Percentiles rank a stretch among this genome's conserved stretches.
Conservation (phyloP, 2,113 vertebrate species). For the Caloenas nicobarica region DNA sequence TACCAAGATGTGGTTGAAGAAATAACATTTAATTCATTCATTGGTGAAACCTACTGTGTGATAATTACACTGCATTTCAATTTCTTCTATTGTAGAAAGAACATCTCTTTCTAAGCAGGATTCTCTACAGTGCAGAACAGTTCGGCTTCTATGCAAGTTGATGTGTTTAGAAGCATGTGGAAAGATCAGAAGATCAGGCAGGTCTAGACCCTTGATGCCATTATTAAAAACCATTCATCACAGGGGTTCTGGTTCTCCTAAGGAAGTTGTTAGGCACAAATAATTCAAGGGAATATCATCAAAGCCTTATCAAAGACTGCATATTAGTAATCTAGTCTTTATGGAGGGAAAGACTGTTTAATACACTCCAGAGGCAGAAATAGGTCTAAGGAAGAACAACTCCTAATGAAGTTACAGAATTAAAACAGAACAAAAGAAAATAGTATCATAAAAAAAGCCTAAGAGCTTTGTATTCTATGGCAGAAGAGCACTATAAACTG, state of each 20-base stretch:
- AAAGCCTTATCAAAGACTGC: neutral
- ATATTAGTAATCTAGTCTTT: neutral
- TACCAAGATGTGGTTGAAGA: neutral
- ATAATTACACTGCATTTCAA: neutral
- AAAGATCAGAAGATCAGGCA: neutral
- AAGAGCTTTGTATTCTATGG: neutral
- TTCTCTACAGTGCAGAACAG: neutral
- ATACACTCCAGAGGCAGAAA: neutral
- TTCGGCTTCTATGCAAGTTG: neutral
- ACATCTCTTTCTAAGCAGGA: neutral
- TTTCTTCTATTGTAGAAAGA: neutral
- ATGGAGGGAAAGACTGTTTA: neutral
- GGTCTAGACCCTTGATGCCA: neutral
- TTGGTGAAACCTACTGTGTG: neutral
- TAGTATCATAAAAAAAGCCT: neutral
- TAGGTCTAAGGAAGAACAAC: neutral
- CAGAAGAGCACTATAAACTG: neutral
- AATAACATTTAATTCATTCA: neutral
- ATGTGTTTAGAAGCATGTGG: neutral
- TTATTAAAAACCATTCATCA: constrained; percentile 58
- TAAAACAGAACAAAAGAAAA: neutral
- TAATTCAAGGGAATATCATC: neutral
- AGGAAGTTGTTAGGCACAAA: neutral
- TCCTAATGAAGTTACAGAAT: neutral
- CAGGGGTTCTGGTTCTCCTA: neutral